Evolutionary conservation across 2,113 vertebrate genomes (phyloP).

Genomic region (Pluvianellus socialis): DNA sequence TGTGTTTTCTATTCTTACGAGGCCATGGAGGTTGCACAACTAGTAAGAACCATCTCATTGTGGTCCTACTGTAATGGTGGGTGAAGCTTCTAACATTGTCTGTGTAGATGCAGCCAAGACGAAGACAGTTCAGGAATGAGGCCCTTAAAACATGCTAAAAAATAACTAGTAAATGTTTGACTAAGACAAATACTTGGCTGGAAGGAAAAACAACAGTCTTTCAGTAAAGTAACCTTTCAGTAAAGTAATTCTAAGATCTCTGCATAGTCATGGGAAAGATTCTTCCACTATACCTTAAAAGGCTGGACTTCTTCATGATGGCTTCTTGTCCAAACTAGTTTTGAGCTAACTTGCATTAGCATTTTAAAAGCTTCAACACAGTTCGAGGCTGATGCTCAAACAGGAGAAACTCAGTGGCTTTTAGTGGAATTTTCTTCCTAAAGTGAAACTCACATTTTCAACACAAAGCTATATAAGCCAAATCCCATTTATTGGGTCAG

Average conservation of each 20-base stretch:
- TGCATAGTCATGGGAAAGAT: neutral
- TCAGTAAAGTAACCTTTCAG: neutral
- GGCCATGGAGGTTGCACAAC: neutral
- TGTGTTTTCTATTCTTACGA: neutral
- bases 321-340: neutral
- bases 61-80: neutral
- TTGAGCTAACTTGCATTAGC: neutral
- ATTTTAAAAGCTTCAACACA: neutral
- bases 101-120: neutral
- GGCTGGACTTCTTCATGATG: neutral
- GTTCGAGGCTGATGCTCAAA: neutral
- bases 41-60: neutral
- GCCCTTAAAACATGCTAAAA: neutral
- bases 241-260: neutral
- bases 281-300: neutral
- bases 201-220: neutral
- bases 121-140: neutral
- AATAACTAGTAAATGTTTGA: constrained; percentile 25
- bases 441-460: neutral
- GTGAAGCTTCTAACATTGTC: neutral
- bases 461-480: neutral
- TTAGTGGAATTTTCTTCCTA: neutral
- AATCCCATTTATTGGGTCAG: neutral
- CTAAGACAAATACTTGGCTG: neutral
- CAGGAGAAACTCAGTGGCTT: neutral